phyloP scores from a whole-genome alignment of 2,113 vertebrate genomes.

The Alces alces region DNA sequence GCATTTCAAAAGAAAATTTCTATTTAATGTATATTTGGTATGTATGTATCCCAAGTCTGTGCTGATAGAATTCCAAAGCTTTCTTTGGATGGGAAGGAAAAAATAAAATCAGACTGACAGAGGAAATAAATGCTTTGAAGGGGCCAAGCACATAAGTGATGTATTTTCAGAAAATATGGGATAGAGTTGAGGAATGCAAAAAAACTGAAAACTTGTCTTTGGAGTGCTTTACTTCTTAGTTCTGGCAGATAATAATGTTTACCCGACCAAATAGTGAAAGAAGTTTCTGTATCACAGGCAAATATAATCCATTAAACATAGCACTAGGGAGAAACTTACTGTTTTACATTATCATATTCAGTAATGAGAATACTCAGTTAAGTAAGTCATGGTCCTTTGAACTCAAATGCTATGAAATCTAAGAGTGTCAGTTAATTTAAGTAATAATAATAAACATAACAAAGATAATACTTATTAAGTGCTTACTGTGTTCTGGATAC shows the following conservation, averaged over 20 bases:
- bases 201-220: neutral
- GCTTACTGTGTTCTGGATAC: neutral
- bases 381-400: neutral
- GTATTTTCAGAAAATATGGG: neutral
- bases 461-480: neutral
- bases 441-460: neutral
- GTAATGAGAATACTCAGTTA: neutral
- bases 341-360: neutral
- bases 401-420: neutral
- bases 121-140: neutral
- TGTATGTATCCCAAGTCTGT: neutral
- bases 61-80: neutral
- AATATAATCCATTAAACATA: neutral
- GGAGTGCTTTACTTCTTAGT: neutral
- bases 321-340: neutral
- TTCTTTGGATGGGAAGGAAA: neutral
- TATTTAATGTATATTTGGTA: neutral
- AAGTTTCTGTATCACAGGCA: neutral
- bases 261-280: neutral
- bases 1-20: constrained; percentile 25
- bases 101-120: neutral
- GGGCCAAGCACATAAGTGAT: neutral
- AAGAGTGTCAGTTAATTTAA: neutral
- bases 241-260: neutral
- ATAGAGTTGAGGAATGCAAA: neutral